A percentile compares a stretch with the other conserved stretches of the same genome.
Conservation (phyloP, 2,888 invertebrate genomes). For the Cheilosia grossa region DNA sequence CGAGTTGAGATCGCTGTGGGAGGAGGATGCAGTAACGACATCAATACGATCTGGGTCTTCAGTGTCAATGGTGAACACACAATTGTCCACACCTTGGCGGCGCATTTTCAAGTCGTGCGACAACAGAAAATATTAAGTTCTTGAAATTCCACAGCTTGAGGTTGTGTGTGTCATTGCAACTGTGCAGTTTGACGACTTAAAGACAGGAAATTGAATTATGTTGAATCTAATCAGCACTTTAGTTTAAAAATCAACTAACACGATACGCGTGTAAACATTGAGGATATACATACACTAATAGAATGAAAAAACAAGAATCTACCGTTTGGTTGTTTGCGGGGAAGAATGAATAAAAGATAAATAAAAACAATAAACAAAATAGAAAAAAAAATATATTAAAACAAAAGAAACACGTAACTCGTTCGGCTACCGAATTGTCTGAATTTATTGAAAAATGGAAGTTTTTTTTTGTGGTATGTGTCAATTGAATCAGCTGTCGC, state of each 20-base stretch:
- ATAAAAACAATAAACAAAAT: slow-evolving; percentile 55
- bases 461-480: slow-evolving; percentile 4
- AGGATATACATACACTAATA: slow-evolving; percentile 5
- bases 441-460: not conserved
- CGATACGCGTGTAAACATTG: slow-evolving; percentile 16
- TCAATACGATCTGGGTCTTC: slow-evolving; percentile 76
- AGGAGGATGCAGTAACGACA: slow-evolving; percentile 76
- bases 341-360: slow-evolving; percentile 13
- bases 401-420: slow-evolving; percentile 63
- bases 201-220: slow-evolving; percentile 48
- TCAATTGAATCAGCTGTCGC: slow-evolving; percentile 46
- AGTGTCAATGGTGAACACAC: slow-evolving; percentile 74
- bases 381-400: slow-evolving; percentile 49
- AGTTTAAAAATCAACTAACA: slow-evolving; percentile 44
- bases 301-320: slow-evolving; percentile 8
- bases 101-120: slow-evolving; percentile 51
- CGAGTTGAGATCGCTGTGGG: slow-evolving; percentile 76
- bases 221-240: slow-evolving; percentile 40
- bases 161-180: slow-evolving; percentile 22
- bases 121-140: slow-evolving; percentile 11
- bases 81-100: slow-evolving; percentile 69
- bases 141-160: not conserved
- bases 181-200: not conserved
- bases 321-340: not conserved
- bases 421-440: slow-evolving; percentile 29